These are phyloP conservation scores for Nezara viridula DNA, from an alignment of 2,888 invertebrate species.

Conservation along the genomic window DNA sequence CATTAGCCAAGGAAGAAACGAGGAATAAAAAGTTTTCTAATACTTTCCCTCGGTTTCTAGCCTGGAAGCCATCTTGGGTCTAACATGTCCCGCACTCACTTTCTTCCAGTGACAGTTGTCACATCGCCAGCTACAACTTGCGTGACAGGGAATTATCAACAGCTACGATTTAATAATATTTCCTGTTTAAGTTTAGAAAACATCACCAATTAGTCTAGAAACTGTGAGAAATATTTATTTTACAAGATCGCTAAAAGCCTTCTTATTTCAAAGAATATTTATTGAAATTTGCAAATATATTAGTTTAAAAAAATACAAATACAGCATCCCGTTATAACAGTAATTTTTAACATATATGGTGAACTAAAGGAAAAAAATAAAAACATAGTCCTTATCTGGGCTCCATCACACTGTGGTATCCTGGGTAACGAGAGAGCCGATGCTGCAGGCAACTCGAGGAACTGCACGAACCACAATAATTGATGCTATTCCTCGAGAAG, in stretches of 20 bases:
- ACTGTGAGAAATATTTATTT: background rate
- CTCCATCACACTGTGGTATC: no score
- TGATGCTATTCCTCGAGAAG: no score
- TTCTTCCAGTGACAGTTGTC: background rate
- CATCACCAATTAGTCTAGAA: background rate
- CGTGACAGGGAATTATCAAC: background rate
- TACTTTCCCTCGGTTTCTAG: background rate
- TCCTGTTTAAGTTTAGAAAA: background rate
- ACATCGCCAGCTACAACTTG: background rate
- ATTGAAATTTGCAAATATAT: no score
- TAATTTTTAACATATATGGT: no score
- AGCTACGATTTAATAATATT: background rate
- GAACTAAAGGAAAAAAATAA: no score
- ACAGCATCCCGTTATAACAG: no score
- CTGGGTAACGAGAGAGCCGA: no score
- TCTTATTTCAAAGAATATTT: no score
- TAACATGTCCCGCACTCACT: background rate
- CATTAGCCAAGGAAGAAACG: background rate
- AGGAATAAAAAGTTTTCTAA: slow-evolving; percentile 9
- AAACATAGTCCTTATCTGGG: no score
- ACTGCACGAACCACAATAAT: no score
- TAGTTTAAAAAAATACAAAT: no score
- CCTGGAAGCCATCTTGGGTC: background rate
- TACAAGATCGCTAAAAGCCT: background rate
- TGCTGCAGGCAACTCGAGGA: no score